A percentile compares a stretch with the other conserved stretches of the same genome.
These are phyloP conservation scores for Trimorus sp. DNA, from an alignment of 2,888 invertebrate genomes.

Conservation along the genomic window DNA sequence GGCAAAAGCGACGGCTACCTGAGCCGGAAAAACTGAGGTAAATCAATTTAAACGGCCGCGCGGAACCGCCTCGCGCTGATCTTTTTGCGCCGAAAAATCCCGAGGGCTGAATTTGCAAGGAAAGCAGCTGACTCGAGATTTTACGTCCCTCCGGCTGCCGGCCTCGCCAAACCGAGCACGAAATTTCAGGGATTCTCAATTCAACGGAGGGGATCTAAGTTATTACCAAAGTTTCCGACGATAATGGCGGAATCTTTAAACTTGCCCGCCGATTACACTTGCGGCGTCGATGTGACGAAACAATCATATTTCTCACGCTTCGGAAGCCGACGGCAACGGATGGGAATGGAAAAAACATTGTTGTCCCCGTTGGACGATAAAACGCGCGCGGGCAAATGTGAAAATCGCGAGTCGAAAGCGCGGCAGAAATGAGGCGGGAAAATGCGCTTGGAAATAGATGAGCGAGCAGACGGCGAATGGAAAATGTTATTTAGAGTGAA, in stretches of 20 bases:
- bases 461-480: constrained; percentile 30
- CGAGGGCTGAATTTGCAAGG: constrained; percentile 74
- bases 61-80: constrained; percentile 64
- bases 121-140: constrained; percentile 76
- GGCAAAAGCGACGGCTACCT: constrained; percentile 71
- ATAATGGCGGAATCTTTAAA: constrained; percentile 45
- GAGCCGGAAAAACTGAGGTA: constrained; percentile 76
- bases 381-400: no score
- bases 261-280: constrained; percentile 32
- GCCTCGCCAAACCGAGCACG: constrained; percentile 64
- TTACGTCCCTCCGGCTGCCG: constrained; percentile 68
- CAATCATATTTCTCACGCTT: constrained; percentile 30
- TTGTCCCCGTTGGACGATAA: no score
- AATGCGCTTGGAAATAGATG: neutral
- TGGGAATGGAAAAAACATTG: no score
- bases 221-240: constrained; percentile 55
- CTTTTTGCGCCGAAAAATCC: constrained; percentile 63
- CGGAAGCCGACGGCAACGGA: constrained; percentile 21
- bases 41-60: constrained; percentile 79
- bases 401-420: neutral
- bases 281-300: constrained; percentile 42
- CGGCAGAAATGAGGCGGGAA: neutral
- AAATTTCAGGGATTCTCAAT: constrained; percentile 69
- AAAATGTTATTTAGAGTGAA: constrained; percentile 54
- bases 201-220: constrained; percentile 51